Conservation (phyloP, 2,797 vertebrate species). For the Lepus oiostolus region DNA sequence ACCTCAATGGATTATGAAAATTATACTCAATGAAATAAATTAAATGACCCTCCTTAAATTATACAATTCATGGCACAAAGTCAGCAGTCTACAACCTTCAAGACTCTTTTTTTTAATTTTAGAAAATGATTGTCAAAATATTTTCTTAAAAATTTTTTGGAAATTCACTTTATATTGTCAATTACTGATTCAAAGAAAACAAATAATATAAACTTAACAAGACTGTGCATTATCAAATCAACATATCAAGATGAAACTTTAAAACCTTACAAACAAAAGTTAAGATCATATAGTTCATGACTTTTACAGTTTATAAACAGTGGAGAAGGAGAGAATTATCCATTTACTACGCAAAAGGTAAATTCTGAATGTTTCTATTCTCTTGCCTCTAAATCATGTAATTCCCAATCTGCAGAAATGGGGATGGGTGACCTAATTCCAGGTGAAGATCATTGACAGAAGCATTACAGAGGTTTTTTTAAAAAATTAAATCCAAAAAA, state of each 20-base stretch:
- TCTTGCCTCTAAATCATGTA: constrained; percentile 1
- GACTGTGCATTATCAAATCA: constrained; percentile 10
- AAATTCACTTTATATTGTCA: constrained; percentile 31
- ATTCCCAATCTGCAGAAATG: background rate
- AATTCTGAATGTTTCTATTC: background rate
- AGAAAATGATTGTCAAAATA: constrained; percentile 9
- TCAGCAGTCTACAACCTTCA: background rate
- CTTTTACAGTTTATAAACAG: background rate
- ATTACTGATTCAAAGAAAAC: constrained; percentile 18
- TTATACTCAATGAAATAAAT: constrained; percentile 28
- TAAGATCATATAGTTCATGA: background rate
- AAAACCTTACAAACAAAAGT: constrained; percentile 33
- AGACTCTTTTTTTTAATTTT: constrained; percentile 34
- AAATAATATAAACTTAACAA: background rate
- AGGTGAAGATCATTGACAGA: background rate
- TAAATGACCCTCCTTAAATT: background rate
- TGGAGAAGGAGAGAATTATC: background rate
- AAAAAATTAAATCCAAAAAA: constrained; percentile 20
- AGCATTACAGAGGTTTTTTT: background rate
- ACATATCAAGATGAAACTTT: constrained; percentile 8
- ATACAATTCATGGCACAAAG: background rate
- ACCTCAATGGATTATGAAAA: background rate
- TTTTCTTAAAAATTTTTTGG: constrained; percentile 8
- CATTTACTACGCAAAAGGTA: background rate
- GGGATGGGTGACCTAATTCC: background rate